Conservation (phyloP, 2,888 invertebrate species). For the Drosophila siamana region DNA sequence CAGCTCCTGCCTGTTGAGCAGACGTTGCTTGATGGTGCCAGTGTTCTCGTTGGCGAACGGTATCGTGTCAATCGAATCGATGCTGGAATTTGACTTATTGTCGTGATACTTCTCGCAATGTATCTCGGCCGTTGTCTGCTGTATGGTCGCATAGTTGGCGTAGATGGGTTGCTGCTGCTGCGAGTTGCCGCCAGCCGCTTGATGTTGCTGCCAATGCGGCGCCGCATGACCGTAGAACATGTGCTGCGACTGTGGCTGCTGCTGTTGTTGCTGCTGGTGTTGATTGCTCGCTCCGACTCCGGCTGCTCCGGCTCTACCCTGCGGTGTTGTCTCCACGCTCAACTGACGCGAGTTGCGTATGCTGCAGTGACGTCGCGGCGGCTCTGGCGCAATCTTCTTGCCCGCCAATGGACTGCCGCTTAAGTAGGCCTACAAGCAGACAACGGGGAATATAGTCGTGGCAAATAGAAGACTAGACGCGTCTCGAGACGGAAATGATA, state of each 20-base stretch:
- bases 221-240: conserved; percentile 67
- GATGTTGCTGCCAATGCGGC: conserved; percentile 67
- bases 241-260: conserved; percentile 47
- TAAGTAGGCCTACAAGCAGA: conserved; percentile 86
- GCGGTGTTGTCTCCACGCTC: conserved; percentile 50
- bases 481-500: not conserved
- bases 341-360: conserved; percentile 84
- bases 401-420: conserved; percentile 90
- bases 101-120: conserved; percentile 86
- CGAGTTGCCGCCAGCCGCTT: conserved; percentile 29
- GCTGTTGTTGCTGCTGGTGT: conserved; percentile 52
- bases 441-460: not conserved
- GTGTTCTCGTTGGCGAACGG: conserved; percentile 99
- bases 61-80: conserved; percentile 95
- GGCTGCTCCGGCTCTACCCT: conserved; percentile 21
- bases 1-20: conserved; percentile 86
- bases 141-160: conserved; percentile 85
- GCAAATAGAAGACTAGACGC: not conserved
- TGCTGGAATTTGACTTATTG: conserved; percentile 94
- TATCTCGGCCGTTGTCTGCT: conserved; percentile 88
- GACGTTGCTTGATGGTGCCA: conserved; percentile 97
- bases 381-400: conserved; percentile 92
- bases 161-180: conserved; percentile 84
- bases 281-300: conserved; percentile 51
- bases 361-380: conserved; percentile 90